phyloP scores from a whole-genome alignment of 2,113 vertebrate species.

The Ia io region DNA sequence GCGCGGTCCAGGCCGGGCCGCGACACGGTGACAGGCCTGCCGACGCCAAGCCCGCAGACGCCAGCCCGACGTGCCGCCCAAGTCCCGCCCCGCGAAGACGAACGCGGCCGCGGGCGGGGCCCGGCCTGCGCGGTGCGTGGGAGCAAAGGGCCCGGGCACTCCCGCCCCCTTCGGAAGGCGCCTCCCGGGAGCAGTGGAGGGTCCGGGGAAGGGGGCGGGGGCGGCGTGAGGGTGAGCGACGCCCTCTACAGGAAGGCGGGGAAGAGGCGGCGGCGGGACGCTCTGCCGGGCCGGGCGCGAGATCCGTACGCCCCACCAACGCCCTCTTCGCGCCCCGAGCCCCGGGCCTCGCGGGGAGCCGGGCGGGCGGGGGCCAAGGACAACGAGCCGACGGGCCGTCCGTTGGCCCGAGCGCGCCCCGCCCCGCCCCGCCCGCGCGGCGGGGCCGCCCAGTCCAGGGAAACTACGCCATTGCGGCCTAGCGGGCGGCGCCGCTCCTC shows the following conservation, averaged over 20 bases:
- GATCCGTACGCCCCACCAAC: background rate
- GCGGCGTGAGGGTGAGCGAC: background rate
- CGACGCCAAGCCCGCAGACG: slow-evolving; percentile 12
- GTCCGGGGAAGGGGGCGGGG: background rate
- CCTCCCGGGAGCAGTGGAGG: background rate
- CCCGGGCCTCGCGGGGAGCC: background rate
- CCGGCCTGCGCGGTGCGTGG: background rate
- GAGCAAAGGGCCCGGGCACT: background rate
- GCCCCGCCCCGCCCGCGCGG: slow-evolving; percentile 59
- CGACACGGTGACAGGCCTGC: background rate
- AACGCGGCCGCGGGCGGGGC: background rate
- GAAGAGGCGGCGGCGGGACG: background rate
- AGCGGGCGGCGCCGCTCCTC: slow-evolving; percentile 70
- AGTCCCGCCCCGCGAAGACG: slow-evolving; percentile 35
- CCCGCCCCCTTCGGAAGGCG: background rate
- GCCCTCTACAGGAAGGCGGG: background rate
- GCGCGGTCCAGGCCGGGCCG: background rate
- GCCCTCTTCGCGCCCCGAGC: background rate
- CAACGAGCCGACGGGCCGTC: background rate
- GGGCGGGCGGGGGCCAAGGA: background rate
- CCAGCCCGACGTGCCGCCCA: slow-evolving; percentile 26
- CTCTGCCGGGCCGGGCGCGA: background rate
- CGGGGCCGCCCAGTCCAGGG: slow-evolving; percentile 77
- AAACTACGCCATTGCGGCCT: slow-evolving; percentile 98
- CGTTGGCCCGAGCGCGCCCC: background rate